Evolutionary conservation across 2,888 invertebrate genomes (phyloP).

Genomic region (Tinea trinotella): DNA sequence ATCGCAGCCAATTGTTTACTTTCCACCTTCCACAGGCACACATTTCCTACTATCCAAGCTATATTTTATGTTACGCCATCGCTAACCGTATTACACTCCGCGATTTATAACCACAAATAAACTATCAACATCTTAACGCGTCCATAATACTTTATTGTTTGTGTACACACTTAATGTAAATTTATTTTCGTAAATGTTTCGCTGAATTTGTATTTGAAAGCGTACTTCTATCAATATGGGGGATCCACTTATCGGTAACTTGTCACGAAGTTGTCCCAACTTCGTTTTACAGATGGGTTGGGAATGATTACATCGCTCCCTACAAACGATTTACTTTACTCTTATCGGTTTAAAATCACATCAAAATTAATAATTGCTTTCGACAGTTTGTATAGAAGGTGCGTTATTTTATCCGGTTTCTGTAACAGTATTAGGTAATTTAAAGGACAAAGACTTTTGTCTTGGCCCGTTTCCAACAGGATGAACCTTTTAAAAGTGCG

Average conservation of each 20-base stretch:
- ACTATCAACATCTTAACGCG: conserved; percentile 19
- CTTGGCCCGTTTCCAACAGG: background rate
- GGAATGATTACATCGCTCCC: conserved; percentile 27
- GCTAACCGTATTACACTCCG: conserved; percentile 20
- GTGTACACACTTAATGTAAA: background rate
- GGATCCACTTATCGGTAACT: conserved; percentile 25
- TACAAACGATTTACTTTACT: conserved; percentile 22
- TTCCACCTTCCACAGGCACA: conserved; percentile 17
- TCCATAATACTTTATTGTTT: conserved; percentile 7
- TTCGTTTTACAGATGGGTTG: conserved; percentile 27
- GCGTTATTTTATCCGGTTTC: background rate
- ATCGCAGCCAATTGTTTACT: conserved; percentile 20
- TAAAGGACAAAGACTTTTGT: background rate
- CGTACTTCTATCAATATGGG: background rate
- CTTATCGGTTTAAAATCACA: conserved; percentile 26
- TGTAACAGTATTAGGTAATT: background rate
- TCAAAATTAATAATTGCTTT: conserved; percentile 20
- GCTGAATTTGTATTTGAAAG: background rate
- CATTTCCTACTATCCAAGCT: conserved; percentile 6
- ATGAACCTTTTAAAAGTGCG: background rate
- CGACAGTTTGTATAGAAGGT: background rate
- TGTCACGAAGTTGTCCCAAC: conserved; percentile 25
- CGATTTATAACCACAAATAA: conserved; percentile 21
- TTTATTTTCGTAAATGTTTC: background rate
- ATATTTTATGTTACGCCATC: conserved; percentile 3